Conservation (phyloP, 2,888 invertebrate genomes). For the Laspeyria flexula region DNA sequence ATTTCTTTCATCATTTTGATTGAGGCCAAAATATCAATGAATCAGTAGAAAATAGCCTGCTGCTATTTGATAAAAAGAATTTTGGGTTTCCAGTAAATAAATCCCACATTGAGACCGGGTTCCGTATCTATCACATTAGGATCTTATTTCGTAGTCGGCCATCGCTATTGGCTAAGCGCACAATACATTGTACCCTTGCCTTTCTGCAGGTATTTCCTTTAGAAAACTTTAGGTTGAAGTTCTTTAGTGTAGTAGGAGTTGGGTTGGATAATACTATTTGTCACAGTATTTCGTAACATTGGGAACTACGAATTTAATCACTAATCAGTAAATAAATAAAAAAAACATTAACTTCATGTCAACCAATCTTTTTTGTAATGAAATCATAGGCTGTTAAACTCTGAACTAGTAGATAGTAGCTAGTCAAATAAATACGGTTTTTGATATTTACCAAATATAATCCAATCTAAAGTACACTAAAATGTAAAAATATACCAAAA, state of each 20-base stretch:
- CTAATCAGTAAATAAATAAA: no score
- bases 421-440: no score
- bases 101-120: not conserved
- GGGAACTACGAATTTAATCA: no score
- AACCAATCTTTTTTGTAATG: no score
- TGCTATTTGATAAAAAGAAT: not conserved
- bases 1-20: no score
- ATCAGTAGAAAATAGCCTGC: not conserved
- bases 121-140: constrained; percentile 9
- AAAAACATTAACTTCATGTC: no score
- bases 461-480: no score
- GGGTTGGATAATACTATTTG: constrained; percentile 4
- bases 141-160: constrained; percentile 11
- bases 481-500: no score
- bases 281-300: no score
- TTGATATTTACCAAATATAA: no score
- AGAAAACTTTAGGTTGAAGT: constrained; percentile 6
- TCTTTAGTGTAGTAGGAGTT: constrained; percentile 5
- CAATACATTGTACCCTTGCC: constrained; percentile 5
- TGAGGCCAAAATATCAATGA: not conserved
- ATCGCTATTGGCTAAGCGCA: constrained; percentile 7
- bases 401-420: no score
- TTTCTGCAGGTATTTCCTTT: constrained; percentile 10
- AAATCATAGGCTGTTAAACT: no score
- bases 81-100: not conserved